Percentiles rank a stretch among this genome's conserved stretches.
phyloP scores from a whole-genome alignment of 2,113 vertebrate species.

The Cercocebus atys region DNA sequence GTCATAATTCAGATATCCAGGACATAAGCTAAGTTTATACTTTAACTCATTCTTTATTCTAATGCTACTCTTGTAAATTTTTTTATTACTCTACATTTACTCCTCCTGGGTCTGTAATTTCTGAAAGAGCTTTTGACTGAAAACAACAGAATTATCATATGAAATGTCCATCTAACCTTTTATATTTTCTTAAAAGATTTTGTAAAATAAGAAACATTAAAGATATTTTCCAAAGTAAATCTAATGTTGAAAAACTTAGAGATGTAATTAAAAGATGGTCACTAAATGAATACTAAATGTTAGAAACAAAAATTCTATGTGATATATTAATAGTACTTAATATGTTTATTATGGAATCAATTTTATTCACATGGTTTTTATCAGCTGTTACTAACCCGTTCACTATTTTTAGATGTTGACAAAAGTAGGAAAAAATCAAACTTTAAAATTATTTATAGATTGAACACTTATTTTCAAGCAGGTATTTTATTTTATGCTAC shows the following conservation, averaged over 20 bases:
- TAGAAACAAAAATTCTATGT: slow-evolving; percentile 13
- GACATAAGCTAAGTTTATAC: neutral
- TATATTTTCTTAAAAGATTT: neutral
- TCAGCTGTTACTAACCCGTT: neutral
- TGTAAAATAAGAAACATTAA: neutral
- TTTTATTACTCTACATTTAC: neutral
- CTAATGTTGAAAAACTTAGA: neutral
- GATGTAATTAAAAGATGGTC: neutral
- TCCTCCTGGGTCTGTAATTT: neutral
- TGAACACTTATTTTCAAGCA: slow-evolving; percentile 22
- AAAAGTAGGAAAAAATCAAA: neutral
- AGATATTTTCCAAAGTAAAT: slow-evolving; percentile 26
- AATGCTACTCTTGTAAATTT: neutral
- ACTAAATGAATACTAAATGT: neutral
- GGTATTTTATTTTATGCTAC: neutral
- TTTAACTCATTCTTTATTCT: slow-evolving; percentile 12
- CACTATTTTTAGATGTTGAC: neutral
- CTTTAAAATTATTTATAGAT: neutral
- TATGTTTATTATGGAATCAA: neutral
- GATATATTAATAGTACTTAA: neutral
- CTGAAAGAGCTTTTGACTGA: neutral
- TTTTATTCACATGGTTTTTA: slow-evolving; percentile 7
- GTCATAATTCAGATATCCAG: neutral
- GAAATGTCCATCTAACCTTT: neutral
- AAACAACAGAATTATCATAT: neutral